Conservation (phyloP, 2,113 vertebrate species). For the Mastomys natalensis region DNA sequence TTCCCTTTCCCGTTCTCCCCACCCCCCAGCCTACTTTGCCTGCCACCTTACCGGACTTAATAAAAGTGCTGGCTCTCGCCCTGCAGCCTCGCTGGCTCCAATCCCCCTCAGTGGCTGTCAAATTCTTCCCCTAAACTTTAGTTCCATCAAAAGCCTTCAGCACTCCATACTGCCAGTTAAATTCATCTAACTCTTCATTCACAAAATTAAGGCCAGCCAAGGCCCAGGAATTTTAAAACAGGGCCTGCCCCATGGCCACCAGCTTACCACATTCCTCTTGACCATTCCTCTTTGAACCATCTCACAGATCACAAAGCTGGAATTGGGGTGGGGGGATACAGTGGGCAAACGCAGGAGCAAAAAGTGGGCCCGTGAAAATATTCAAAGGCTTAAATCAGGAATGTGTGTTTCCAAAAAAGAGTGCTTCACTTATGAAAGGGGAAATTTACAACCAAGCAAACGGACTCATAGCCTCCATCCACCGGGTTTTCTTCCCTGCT, state of each 20-base stretch:
- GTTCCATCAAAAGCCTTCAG: background rate
- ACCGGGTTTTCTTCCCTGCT: background rate
- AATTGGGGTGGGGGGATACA: background rate
- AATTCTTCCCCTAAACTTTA: background rate
- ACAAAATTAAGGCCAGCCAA: background rate
- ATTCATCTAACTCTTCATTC: constrained; percentile 13
- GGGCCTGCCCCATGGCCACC: background rate
- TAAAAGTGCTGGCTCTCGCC: background rate
- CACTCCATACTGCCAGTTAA: background rate
- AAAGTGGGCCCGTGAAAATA: background rate
- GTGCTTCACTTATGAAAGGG: background rate
- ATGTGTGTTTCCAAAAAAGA: background rate
- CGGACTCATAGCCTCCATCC: background rate
- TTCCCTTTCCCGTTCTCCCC: background rate
- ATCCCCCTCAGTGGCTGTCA: background rate
- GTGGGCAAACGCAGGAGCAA: background rate
- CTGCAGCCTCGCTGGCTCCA: background rate
- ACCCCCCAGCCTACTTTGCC: background rate
- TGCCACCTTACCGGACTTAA: background rate
- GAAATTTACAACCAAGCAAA: background rate
- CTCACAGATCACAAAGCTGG: background rate
- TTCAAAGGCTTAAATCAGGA: background rate
- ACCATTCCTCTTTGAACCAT: background rate
- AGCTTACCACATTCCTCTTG: background rate
- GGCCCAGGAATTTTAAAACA: background rate